phyloP scores from a whole-genome alignment of 2,888 invertebrate species.

The Tetranychus piercei region DNA sequence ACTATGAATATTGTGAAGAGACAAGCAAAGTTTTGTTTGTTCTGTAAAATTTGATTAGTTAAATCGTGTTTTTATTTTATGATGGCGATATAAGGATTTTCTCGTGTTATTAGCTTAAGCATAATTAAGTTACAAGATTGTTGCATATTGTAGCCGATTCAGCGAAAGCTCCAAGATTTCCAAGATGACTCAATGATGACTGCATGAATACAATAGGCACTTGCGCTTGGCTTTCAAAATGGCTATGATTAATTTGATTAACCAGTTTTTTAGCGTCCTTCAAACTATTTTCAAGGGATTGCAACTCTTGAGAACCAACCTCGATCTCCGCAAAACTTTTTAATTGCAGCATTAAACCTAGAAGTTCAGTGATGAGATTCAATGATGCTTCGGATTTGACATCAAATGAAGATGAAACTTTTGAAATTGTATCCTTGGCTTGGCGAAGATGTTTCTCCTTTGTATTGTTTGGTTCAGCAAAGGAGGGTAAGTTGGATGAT shows the following conservation, averaged over 20 bases:
- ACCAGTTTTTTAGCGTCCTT: conserved; percentile 65
- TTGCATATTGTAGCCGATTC: conserved; percentile 13
- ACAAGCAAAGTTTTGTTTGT: no score
- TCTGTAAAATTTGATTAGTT: no score
- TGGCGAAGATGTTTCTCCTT: conserved; percentile 70
- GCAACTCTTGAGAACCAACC: conserved; percentile 65
- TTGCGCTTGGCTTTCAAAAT: conserved; percentile 58
- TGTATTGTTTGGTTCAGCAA: conserved; percentile 69
- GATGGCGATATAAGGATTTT: no score
- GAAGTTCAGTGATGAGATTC: conserved; percentile 63
- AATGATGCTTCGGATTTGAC: conserved; percentile 39
- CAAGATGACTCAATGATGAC: conserved; percentile 28
- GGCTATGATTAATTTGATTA: conserved; percentile 48
- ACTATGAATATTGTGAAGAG: no score
- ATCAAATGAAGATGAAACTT: not conserved
- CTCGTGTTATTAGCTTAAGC: no score
- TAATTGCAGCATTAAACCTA: conserved; percentile 72
- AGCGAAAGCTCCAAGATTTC: conserved; percentile 27
- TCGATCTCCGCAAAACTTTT: conserved; percentile 35
- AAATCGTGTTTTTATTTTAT: no score
- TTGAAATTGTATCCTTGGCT: conserved; percentile 42
- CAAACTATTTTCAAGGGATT: conserved; percentile 73
- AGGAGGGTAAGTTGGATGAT: conserved; percentile 60
- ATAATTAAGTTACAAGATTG: not conserved
- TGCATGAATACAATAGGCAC: conserved; percentile 76